These are phyloP conservation scores for Drosophila formosana DNA, from an alignment of 2,888 invertebrate species.

Conservation along the genomic window DNA sequence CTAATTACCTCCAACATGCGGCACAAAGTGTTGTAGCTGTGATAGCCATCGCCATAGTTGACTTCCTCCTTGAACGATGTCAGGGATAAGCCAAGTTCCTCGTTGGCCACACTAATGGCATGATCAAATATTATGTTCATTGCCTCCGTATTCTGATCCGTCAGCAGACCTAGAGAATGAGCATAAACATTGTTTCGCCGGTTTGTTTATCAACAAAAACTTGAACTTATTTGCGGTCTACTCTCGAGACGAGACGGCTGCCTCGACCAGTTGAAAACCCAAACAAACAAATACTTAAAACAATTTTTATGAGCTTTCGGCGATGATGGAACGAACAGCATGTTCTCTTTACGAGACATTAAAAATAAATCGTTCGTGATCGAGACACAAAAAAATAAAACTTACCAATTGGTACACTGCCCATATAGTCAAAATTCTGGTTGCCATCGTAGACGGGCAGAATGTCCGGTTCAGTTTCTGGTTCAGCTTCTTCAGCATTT, in stretches of 20 bases:
- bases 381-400: slow-evolving; percentile 20
- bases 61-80: slow-evolving; percentile 82
- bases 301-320: slow-evolving; percentile 71
- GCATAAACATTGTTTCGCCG: slow-evolving; percentile 42
- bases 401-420: slow-evolving; percentile 72
- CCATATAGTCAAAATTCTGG: slow-evolving; percentile 36
- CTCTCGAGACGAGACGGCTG: slow-evolving; percentile 18
- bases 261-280: slow-evolving; percentile 34
- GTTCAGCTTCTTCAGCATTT: slow-evolving; percentile 19
- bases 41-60: slow-evolving; percentile 86
- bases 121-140: slow-evolving; percentile 82
- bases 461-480: slow-evolving; percentile 39
- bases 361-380: slow-evolving; percentile 73
- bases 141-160: slow-evolving; percentile 78
- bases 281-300: slow-evolving; percentile 76
- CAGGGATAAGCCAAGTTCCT: slow-evolving; percentile 64
- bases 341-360: slow-evolving; percentile 73
- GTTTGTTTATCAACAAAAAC: slow-evolving; percentile 75
- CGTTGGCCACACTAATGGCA: slow-evolving; percentile 82
- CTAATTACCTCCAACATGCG: slow-evolving; percentile 86
- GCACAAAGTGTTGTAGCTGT: slow-evolving; percentile 86
- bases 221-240: slow-evolving; percentile 59
- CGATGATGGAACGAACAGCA: slow-evolving; percentile 77
- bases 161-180: slow-evolving; percentile 72
- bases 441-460: slow-evolving; percentile 46